Evolutionary conservation across 2,113 vertebrate species (phyloP).

Genomic region (Prolemur simus): DNA sequence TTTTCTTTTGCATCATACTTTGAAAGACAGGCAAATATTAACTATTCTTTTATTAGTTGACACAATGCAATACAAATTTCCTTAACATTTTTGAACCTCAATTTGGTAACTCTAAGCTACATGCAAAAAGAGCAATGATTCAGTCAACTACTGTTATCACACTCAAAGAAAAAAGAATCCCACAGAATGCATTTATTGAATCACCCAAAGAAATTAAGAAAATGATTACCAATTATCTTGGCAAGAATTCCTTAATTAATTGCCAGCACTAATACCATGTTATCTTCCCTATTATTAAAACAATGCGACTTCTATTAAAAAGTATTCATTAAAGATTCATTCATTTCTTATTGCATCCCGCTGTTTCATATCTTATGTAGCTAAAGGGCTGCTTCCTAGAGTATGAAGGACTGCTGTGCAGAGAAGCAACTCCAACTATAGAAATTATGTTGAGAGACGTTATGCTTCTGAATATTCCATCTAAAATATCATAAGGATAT

Average conservation of each 20-base stretch:
- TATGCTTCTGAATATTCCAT: slow-evolving; percentile 2
- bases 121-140: neutral
- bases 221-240: slow-evolving; percentile 79
- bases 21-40: neutral
- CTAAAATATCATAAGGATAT: neutral
- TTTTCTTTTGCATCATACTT: slow-evolving; percentile 26
- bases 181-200: slow-evolving; percentile 66
- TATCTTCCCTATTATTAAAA: slow-evolving; percentile 77
- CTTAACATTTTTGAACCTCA: neutral
- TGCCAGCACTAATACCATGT: slow-evolving; percentile 71
- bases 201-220: slow-evolving; percentile 77
- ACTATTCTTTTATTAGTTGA: slow-evolving; percentile 21
- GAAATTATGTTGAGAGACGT: neutral
- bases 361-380: slow-evolving; percentile 76
- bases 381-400: slow-evolving; percentile 71
- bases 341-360: slow-evolving; percentile 70
- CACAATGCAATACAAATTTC: neutral
- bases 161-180: neutral
- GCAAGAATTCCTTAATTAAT: slow-evolving; percentile 79
- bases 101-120: slow-evolving; percentile 21
- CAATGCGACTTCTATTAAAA: slow-evolving; percentile 78
- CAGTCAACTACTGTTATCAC: slow-evolving; percentile 49
- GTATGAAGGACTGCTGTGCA: slow-evolving; percentile 52
- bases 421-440: neutral
- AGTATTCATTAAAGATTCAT: slow-evolving; percentile 82